Evolutionary conservation across 2,888 invertebrate species (phyloP).

Genomic region (Scaptomyza parva): DNA sequence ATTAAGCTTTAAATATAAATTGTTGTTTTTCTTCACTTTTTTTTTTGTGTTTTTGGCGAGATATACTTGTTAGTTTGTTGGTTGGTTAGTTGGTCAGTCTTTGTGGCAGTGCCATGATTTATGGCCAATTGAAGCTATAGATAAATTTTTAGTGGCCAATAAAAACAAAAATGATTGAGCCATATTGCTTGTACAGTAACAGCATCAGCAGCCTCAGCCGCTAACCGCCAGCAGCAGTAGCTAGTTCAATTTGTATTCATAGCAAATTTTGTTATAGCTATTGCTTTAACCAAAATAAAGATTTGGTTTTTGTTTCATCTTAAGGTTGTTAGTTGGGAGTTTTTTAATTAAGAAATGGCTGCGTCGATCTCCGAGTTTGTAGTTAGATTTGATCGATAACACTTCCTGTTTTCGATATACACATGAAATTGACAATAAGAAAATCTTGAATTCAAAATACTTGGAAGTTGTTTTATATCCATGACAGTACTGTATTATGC

Average conservation of each 20-base stretch:
- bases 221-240: background rate
- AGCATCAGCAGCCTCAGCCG: background rate
- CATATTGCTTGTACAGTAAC: slow-evolving; percentile 15
- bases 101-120: slow-evolving; percentile 52
- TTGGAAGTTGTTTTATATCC: too few species aligned
- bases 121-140: slow-evolving; percentile 38
- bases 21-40: background rate
- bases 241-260: slow-evolving; percentile 19
- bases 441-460: too few species aligned
- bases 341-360: too few species aligned
- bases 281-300: too few species aligned
- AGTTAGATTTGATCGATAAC: too few species aligned
- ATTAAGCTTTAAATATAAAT: slow-evolving; percentile 40
- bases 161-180: slow-evolving; percentile 12
- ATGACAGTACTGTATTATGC: too few species aligned
- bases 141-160: slow-evolving; percentile 14
- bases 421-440: too few species aligned
- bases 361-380: too few species aligned
- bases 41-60: slow-evolving; percentile 19
- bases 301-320: slow-evolving; percentile 2
- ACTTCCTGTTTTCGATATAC: too few species aligned
- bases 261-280: too few species aligned
- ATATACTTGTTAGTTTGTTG: slow-evolving; percentile 24
- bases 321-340: background rate
- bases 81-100: slow-evolving; percentile 25